Base-by-base conservation (phyloP, 2,888 invertebrate genomes). In the Trichogramma evanescens region DNA sequence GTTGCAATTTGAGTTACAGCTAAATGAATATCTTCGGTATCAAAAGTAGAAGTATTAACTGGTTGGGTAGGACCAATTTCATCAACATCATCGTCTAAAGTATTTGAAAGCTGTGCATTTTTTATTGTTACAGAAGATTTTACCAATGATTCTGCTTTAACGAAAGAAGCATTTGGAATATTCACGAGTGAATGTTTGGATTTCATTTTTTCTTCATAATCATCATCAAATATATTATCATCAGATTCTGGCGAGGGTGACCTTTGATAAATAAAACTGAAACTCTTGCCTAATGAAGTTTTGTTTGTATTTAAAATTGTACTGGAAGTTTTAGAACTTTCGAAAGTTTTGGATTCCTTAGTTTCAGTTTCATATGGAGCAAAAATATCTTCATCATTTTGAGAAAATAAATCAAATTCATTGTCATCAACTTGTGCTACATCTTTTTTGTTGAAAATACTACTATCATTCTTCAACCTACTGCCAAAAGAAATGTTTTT, bases 1-100 rank as follows among this genome's bases (percentile, higher is more conserved):
- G 67, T 58, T 2, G 66, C 65, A 40, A 55, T 38, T 46, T 63
- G 63, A 42, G 61, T 63, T 42, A 56, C 9, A n/a, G 48, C 55
- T 5, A 42, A 10, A 13, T 40, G 10, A 6, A 50, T 40, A 50
- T 66, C 61, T 6, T 66, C 66, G 5, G 59, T 53, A 42, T 66
- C 64, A 13, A 54, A 42, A n/a, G 54, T 43, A 50, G 46, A 45
- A 9, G 9, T 7, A 45, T 59, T 39, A 52, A 65, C 6, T 9
- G 59, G 9, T 55, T 66, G 67, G 6, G 63, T 63, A 8, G 63
- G 56, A 5, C 43, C 60, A 2, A 54, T n/a, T 5, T 61, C 51
- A 38, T 61, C 58, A 39, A 53, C 41, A 38, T 62, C 56, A 39
- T 55, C 8, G 6, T 69, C 63, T 4, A 5, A 4, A 50, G 26